Conservation (phyloP, 2,797 vertebrate genomes). For the Pogonophryne albipinna region DNA sequence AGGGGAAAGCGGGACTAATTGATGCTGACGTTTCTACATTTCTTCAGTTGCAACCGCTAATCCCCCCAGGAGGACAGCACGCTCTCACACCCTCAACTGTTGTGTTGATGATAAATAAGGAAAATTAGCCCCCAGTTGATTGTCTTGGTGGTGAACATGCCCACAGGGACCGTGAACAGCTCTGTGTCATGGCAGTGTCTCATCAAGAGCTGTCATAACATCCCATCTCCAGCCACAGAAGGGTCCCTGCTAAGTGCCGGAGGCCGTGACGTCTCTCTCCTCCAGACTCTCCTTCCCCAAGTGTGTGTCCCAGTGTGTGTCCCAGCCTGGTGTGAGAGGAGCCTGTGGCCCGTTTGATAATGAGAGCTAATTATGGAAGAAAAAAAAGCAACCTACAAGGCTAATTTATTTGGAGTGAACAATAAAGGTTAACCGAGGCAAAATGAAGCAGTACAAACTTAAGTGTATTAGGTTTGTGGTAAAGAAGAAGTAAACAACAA, state of each 20-base stretch:
- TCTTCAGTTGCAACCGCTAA: slow-evolving; percentile 50
- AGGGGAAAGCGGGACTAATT: slow-evolving; percentile 60
- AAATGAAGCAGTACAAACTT: slow-evolving; percentile 19
- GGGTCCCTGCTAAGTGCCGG: slow-evolving; percentile 52
- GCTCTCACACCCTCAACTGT: slow-evolving; percentile 48
- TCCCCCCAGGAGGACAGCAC: slow-evolving; percentile 44
- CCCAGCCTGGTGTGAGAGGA: slow-evolving; percentile 31
- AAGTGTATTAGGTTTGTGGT: not conserved
- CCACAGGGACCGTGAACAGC: slow-evolving; percentile 61
- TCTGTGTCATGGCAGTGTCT: slow-evolving; percentile 54
- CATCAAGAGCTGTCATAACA: slow-evolving; percentile 70
- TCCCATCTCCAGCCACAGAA: slow-evolving; percentile 46
- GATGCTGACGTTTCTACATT: slow-evolving; percentile 62
- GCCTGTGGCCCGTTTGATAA: slow-evolving; percentile 52
- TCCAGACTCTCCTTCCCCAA: slow-evolving; percentile 40
- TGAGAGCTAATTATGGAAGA: slow-evolving; percentile 59
- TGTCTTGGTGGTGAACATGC: slow-evolving; percentile 51
- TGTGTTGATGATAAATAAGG: slow-evolving; percentile 71
- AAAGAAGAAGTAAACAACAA: slow-evolving; percentile 6
- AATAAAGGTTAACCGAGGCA: slow-evolving; percentile 65
- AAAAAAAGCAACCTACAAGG: slow-evolving; percentile 24
- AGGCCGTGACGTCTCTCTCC: slow-evolving; percentile 42
- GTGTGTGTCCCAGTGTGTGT: slow-evolving; percentile 37
- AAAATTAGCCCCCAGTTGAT: slow-evolving; percentile 69
- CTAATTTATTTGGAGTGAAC: slow-evolving; percentile 45